Base-by-base conservation (phyloP, 1,140 invertebrate species). In the Meloidogyne floridensis region DNA sequence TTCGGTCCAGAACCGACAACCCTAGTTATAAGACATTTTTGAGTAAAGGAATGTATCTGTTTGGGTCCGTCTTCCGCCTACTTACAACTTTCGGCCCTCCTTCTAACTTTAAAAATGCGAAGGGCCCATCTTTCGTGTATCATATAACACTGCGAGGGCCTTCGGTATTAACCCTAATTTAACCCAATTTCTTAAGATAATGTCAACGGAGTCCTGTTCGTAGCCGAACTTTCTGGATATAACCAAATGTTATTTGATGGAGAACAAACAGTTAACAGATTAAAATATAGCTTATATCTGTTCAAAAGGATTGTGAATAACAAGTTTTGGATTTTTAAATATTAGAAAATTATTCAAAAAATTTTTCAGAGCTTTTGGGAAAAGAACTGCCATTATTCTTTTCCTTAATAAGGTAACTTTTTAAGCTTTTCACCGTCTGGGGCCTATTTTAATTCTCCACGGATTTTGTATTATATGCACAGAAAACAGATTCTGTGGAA, bases 281-380 rank as follows among this genome's bases (percentile, higher is more conserved):
- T 74, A 20, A 81, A 85, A 69, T 80, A 76, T 72, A 85, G 77
- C 70, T 84, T 82, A 79, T 90, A 89, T 81, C 82, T 91, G 7
- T 91, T 91, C 81, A 89, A 87, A 81, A 86, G 90, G 80, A 91
- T 91, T 42, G 89, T 90, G 84, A 91, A 91, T 82, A 91, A 91
- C 81, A 86, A 87, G 77, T 65, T 56, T 8, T n/a, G 15, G 13
- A 51, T 51, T 53, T 11, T 10, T 75, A 75, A 53, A 20, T 32
- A 7, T 47, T 32, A 10, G 13, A 5, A 13, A 42, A 42, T 9
- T 20, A 74, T 51, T 18, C 42, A 8, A 20, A 8, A 20, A 42
- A 9, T 2, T 8, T 15, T 13, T 77, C 47, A 77, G 75, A 69
- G 91, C 90, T 83, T 91, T 91, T 83, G 87, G 77, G 72, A 83